phyloP scores from a whole-genome alignment of 2,113 vertebrate genomes.

The Ariopsis seemanni region DNA sequence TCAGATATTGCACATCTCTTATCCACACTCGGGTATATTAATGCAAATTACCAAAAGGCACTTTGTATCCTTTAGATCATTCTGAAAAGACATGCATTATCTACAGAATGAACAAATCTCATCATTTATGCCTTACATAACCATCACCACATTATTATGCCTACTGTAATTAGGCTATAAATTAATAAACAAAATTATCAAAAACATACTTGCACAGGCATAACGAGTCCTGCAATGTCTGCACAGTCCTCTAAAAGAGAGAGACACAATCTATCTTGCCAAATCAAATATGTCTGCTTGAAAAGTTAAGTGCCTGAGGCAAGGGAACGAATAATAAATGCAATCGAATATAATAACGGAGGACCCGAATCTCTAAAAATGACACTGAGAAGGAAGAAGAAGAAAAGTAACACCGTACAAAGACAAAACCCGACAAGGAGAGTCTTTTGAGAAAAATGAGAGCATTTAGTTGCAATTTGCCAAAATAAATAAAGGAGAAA shows the following conservation, averaged over 20 bases:
- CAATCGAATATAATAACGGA: neutral
- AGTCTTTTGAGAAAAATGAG: neutral
- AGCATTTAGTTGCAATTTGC: neutral
- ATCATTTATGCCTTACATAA: neutral
- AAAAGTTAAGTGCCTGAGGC: neutral
- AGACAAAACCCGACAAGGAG: neutral
- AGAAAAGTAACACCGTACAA: neutral
- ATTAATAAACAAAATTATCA: neutral
- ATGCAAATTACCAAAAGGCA: neutral
- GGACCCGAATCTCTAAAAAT: neutral
- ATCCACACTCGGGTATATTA: neutral
- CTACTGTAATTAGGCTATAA: neutral
- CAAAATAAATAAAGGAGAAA: neutral
- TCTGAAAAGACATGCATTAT: conserved; percentile 20
- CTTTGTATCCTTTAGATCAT: neutral
- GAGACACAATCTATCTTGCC: neutral
- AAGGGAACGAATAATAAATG: conserved; percentile 20
- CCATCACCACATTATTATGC: neutral
- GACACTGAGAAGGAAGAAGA: neutral
- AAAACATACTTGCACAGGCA: neutral
- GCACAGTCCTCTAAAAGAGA: neutral
- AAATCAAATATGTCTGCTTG: neutral
- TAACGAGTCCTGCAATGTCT: neutral
- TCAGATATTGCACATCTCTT: neutral
- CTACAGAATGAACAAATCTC: neutral